phyloP scores from a whole-genome alignment of 2,113 vertebrate species.

The Gambusia holbrooki region DNA sequence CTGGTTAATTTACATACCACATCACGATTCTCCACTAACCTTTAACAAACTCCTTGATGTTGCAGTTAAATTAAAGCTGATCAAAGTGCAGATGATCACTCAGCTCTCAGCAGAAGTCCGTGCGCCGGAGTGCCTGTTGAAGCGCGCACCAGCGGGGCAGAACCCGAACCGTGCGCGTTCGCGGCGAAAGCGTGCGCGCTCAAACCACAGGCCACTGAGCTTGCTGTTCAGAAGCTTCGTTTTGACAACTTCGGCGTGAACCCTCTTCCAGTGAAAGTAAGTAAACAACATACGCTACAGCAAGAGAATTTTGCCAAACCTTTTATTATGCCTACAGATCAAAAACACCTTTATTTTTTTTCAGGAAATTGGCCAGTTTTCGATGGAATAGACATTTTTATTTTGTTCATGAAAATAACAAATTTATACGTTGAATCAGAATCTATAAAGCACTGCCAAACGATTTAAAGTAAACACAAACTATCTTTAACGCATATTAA shows the following conservation, averaged over 20 bases:
- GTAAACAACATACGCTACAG: neutral
- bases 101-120: constrained; percentile 33
- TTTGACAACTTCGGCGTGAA: neutral
- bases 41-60: neutral
- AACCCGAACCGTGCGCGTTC: constrained; percentile 16
- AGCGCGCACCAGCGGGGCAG: constrained; percentile 25
- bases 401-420: no score
- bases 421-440: no score
- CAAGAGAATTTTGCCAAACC: no score
- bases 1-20: neutral
- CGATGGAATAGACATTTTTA: no score
- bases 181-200: neutral
- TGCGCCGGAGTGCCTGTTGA: constrained; percentile 29
- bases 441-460: no score
- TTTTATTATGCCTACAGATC: neutral
- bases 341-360: neutral
- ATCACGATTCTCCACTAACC: constrained; percentile 32
- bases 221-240: constrained; percentile 10
- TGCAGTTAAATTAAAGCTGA: constrained; percentile 8
- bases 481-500: no score
- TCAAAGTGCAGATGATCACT: constrained; percentile 15
- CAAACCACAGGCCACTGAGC: neutral
- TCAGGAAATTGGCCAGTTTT: neutral
- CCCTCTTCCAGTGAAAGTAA: neutral
- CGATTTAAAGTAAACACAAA: no score